phyloP scores from a whole-genome alignment of 2,888 invertebrate species.

The Tetranychus piercei region DNA sequence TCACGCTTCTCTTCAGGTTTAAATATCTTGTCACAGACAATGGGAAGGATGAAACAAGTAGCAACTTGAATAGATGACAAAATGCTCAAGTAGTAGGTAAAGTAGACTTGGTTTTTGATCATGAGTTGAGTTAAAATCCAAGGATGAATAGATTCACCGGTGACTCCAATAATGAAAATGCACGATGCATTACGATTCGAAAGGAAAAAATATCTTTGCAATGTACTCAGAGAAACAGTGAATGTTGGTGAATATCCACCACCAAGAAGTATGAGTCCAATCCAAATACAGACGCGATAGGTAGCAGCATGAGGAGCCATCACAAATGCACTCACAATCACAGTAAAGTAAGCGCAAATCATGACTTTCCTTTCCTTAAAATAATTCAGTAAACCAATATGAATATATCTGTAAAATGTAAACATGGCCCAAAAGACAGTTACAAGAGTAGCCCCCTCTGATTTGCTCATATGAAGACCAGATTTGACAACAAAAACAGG shows the following conservation, averaged over 20 bases:
- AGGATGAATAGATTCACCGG: slow-evolving; percentile 6
- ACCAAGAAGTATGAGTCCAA: background rate
- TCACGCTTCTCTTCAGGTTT: background rate
- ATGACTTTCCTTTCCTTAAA: background rate
- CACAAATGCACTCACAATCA: background rate
- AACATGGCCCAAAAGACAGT: background rate
- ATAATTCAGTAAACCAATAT: background rate
- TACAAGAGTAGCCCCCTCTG: background rate
- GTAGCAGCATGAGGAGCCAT: slow-evolving; percentile 4
- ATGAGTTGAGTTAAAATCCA: background rate
- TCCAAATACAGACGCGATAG: background rate
- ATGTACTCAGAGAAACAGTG: background rate
- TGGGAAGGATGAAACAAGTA: background rate
- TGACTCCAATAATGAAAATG: background rate
- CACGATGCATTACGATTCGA: background rate
- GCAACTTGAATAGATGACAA: background rate
- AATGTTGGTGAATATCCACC: background rate
- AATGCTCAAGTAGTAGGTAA: background rate
- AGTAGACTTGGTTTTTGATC: background rate
- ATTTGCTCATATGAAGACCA: background rate
- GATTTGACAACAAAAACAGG: background rate
- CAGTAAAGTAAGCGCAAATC: background rate
- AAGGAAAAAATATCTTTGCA: background rate
- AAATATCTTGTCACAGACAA: background rate
- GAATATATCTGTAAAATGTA: background rate